These are phyloP conservation scores for Malacosoma neustria DNA, from an alignment of 2,888 invertebrate species.

Conservation along the genomic window DNA sequence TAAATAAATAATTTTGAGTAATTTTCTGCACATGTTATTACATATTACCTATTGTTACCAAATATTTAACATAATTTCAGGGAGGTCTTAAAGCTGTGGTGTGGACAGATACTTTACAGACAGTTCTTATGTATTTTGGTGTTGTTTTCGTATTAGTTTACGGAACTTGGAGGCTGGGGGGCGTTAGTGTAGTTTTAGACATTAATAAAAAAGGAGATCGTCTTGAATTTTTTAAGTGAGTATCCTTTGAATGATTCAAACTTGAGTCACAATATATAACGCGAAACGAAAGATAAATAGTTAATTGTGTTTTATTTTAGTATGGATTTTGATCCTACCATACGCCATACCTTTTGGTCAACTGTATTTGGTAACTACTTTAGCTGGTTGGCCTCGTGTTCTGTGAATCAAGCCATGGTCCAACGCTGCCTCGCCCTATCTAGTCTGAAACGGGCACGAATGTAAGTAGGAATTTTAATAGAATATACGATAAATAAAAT, in stretches of 20 bases:
- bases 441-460: slow-evolving; percentile 79
- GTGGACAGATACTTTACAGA: slow-evolving; percentile 87
- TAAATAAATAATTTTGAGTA: too few relatives aligned
- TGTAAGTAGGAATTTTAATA: too few relatives aligned
- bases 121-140: slow-evolving; percentile 82
- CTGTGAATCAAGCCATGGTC: slow-evolving; percentile 91
- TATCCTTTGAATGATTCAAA: too few relatives aligned
- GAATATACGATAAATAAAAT: too few relatives aligned
- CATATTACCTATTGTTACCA: too few relatives aligned
- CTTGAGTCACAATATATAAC: too few relatives aligned
- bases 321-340: slow-evolving; percentile 82
- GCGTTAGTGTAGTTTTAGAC: slow-evolving; percentile 75
- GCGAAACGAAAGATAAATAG: too few relatives aligned
- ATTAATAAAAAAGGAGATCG: slow-evolving; percentile 77
- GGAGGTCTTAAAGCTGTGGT: slow-evolving; percentile 87
- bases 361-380: slow-evolving; percentile 85
- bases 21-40: too few relatives aligned
- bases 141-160: slow-evolving; percentile 78
- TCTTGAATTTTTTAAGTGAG: slow-evolving; percentile 83
- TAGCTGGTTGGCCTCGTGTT: slow-evolving; percentile 86
- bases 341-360: slow-evolving; percentile 88
- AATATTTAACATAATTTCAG: slow-evolving; percentile 62
- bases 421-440: slow-evolving; percentile 88
- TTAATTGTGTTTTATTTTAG: slow-evolving; percentile 54
- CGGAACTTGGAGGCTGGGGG: slow-evolving; percentile 80